These are phyloP conservation scores for Ostrea edulis DNA, from an alignment of 1,140 invertebrate genomes.

Conservation along the genomic window DNA sequence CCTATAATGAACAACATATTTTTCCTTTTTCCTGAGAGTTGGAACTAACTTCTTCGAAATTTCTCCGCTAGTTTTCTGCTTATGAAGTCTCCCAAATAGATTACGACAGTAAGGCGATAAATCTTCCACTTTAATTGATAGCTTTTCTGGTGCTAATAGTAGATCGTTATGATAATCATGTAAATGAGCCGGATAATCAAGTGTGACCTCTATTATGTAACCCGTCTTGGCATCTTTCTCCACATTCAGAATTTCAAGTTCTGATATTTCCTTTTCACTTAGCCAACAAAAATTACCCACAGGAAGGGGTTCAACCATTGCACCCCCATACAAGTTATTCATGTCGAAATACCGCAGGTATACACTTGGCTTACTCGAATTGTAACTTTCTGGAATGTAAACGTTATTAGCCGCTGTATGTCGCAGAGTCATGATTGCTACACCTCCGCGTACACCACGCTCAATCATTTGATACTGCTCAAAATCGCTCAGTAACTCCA, in stretches of 20 bases:
- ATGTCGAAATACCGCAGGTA: constrained; percentile 54
- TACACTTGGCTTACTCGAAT: neutral
- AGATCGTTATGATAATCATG: too few relatives aligned
- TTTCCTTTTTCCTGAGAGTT: constrained; percentile 47
- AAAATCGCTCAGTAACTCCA: constrained; percentile 67
- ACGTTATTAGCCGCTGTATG: constrained; percentile 68
- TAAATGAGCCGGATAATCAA: constrained; percentile 75
- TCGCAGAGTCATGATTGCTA: constrained; percentile 59
- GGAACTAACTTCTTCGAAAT: constrained; percentile 58
- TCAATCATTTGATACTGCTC: constrained; percentile 70
- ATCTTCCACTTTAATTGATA: constrained; percentile 23
- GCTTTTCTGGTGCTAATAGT: too few relatives aligned
- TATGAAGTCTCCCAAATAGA: neutral
- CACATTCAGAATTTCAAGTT: constrained; percentile 73
- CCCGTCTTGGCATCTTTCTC: constrained; percentile 76
- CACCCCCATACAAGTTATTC: constrained; percentile 71
- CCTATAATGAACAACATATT: constrained; percentile 60
- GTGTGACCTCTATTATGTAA: constrained; percentile 81
- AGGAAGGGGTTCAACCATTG: constrained; percentile 61
- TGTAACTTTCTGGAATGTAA: constrained; percentile 43
- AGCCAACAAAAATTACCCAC: constrained; percentile 65
- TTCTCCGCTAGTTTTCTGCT: neutral
- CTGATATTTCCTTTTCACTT: constrained; percentile 43
- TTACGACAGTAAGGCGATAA: constrained; percentile 41
- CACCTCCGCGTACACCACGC: constrained; percentile 65